phyloP scores from a whole-genome alignment of 2,888 invertebrate species.

The Pseudococcus longispinus region DNA sequence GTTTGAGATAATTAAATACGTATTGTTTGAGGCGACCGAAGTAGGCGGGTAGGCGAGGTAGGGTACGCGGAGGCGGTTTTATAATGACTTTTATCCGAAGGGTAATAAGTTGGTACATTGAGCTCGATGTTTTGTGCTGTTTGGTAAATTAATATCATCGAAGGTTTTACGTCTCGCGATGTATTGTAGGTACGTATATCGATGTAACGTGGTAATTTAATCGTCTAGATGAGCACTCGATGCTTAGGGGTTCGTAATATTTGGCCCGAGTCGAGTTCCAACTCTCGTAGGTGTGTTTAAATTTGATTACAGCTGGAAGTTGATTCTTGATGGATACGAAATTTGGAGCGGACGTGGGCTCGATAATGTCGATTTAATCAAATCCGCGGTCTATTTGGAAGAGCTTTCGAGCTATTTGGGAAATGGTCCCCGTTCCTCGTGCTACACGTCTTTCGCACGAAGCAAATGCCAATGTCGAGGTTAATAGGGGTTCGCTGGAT shows the following conservation, averaged over 20 bases:
- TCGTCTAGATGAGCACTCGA: background rate
- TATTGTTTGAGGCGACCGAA: background rate
- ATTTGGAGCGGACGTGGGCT: no score
- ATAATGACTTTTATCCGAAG: conserved; percentile 30
- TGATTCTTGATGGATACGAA: background rate
- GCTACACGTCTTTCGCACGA: no score
- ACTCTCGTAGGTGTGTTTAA: background rate
- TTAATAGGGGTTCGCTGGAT: no score
- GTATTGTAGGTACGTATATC: background rate
- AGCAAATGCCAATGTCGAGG: no score
- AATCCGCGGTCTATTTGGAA: background rate
- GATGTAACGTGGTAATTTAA: conserved; percentile 11
- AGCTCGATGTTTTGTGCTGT: background rate
- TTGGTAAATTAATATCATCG: conserved; percentile 21
- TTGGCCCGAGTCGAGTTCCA: background rate
- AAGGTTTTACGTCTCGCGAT: background rate
- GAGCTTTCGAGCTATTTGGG: background rate
- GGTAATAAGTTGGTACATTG: conserved; percentile 13
- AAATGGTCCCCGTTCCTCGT: background rate
- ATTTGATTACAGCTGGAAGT: background rate
- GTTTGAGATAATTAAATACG: conserved; percentile 18
- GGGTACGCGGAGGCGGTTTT: background rate
- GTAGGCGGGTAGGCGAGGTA: background rate
- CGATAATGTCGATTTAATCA: background rate
- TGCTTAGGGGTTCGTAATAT: conserved; percentile 13